These are phyloP conservation scores for Oscheius sp. DNA, from an alignment of 1,140 invertebrate species.

Conservation along the genomic window DNA sequence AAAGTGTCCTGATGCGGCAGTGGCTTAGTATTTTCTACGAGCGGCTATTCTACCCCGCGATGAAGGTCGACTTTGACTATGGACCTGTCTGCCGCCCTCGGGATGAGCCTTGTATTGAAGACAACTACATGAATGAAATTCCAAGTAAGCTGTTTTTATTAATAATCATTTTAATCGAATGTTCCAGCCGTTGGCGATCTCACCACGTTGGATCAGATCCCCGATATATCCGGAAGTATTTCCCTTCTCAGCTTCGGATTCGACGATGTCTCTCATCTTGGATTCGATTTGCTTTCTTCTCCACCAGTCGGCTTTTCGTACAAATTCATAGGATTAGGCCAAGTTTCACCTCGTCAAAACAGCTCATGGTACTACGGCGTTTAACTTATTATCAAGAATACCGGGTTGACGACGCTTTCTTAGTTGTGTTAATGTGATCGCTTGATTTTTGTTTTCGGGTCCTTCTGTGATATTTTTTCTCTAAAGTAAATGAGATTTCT, in stretches of 20 bases:
- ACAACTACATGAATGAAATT: slow-evolving; percentile 37
- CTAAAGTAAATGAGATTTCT: too few relatives aligned
- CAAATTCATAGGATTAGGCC: neutral
- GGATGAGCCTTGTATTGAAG: slow-evolving; percentile 41
- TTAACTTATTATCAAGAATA: neutral
- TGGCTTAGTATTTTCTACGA: slow-evolving; percentile 48
- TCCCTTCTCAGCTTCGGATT: neutral
- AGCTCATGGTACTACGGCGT: slow-evolving; percentile 24
- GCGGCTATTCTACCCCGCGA: slow-evolving; percentile 44
- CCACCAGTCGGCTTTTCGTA: neutral
- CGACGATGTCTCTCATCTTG: slow-evolving; percentile 8
- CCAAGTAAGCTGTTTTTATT: slow-evolving; percentile 23
- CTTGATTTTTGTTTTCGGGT: too few relatives aligned
- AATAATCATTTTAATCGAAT: too few relatives aligned
- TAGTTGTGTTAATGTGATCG: too few relatives aligned
- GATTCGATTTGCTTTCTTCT: slow-evolving; percentile 9
- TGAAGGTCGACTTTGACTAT: slow-evolving; percentile 37
- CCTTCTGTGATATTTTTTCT: too few relatives aligned
- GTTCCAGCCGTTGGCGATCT: neutral
- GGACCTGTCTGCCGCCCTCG: slow-evolving; percentile 45
- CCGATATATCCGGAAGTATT: neutral
- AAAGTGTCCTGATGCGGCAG: slow-evolving; percentile 42
- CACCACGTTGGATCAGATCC: neutral
- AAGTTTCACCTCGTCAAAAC: neutral
- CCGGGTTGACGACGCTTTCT: neutral